Base-by-base conservation (phyloP, 92 coral and sea anemone genomes). In the Palythoa grandiflora region DNA sequence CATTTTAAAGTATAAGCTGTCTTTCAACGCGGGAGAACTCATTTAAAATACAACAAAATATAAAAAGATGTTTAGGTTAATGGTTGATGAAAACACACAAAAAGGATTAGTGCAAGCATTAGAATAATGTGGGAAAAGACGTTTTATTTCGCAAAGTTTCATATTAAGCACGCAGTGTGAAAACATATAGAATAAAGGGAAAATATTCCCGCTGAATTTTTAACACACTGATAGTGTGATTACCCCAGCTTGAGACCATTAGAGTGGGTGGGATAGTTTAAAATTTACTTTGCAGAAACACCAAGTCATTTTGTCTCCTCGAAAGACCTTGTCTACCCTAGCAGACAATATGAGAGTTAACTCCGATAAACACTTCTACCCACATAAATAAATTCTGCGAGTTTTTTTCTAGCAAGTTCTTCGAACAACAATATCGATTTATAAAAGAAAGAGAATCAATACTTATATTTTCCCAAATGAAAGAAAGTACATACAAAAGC, bases 121-220 rank as follows among this genome's bases (percentile, higher is more conserved):
- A 81, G 75, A 81, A 81, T 81, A 81, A 81, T 81, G 61, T 81
- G 86, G 75, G 86, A 81, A 81, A 21, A 12, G 75, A 48, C 86
- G 55, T 68, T 81, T 81, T 81, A 52, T 48, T 81, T 81, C 11
- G 38, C 39, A 38, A 81, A 81, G 38, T 65, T 81, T 68, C 17
- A 19, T 47, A 81, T 81, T 81, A 81, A 53, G 75, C 60, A 50
- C 76, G 9, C 86, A 66, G 86, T 81, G 75, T 81, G 86, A 66
- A 81, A 81, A 47, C 86, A 81, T 66, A 40, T 65, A 28, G 35
- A 19, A 44, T 28, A 10, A 48, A 66, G 35, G 60, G 9, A 37
- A 61, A 79, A 79, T 60, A 47, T 79, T 40, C 75, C 86, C 74
- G 75, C 75, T 66, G 86, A 20, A 19, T 81, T 39, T 81, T 51